These are phyloP conservation scores for Torymus auratus DNA, from an alignment of 2,888 invertebrate genomes.

Conservation along the genomic window DNA sequence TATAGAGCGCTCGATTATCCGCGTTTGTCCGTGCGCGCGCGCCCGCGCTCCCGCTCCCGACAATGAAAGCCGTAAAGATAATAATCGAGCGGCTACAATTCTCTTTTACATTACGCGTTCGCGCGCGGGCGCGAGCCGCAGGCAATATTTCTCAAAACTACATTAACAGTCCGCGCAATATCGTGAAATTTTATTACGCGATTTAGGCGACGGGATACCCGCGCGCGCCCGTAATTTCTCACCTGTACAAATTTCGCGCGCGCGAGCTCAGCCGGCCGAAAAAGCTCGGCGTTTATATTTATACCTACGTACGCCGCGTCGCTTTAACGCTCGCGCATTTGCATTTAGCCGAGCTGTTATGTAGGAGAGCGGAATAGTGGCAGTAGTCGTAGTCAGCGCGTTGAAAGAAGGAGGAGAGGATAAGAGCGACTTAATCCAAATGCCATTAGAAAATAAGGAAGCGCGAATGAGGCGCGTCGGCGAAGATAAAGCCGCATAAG, in stretches of 20 bases:
- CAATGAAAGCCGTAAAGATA: too few relatives aligned
- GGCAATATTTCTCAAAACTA: constrained; percentile 68
- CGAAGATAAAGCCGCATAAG: constrained; percentile 2
- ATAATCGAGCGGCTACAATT: constrained; percentile 47
- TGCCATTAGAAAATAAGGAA: constrained; percentile 61
- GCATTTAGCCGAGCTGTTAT: constrained; percentile 53
- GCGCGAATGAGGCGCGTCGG: constrained; percentile 46
- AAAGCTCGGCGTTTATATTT: too few relatives aligned
- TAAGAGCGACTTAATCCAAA: constrained; percentile 60
- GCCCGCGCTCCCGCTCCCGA: too few relatives aligned
- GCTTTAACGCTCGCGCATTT: constrained; percentile 58
- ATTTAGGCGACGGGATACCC: not conserved
- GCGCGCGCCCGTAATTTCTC: not conserved
- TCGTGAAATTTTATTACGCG: not conserved
- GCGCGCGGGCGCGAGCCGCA: constrained; percentile 47
- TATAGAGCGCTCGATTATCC: constrained; percentile 44
- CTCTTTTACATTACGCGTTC: too few relatives aligned
- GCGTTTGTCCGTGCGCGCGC: too few relatives aligned
- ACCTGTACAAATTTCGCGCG: constrained; percentile 18
- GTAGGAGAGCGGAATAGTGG: too few relatives aligned
- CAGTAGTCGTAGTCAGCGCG: not conserved
- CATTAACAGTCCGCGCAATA: not conserved
- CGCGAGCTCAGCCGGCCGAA: constrained; percentile 48
- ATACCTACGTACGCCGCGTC: constrained; percentile 56
- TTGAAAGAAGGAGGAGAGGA: constrained; percentile 26